Evolutionary conservation across 2,888 invertebrate genomes (phyloP).

Genomic region (Caenorhabditis virilis): DNA sequence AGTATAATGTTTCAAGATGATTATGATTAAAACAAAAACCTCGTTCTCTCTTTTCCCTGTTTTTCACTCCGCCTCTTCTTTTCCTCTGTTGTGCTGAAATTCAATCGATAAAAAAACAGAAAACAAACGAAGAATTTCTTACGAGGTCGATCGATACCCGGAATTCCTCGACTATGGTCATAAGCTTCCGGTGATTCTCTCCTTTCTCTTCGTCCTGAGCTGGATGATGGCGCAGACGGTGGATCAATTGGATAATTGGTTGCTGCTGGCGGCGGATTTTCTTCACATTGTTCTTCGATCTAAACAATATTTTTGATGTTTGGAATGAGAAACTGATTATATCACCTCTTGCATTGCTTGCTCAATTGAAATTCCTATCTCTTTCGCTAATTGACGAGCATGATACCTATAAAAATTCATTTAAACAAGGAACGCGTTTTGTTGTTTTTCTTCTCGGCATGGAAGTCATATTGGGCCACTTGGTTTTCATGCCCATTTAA

Average conservation of each 20-base stretch:
- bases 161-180: slow-evolving; percentile 27
- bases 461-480: too few species aligned
- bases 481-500: too few species aligned
- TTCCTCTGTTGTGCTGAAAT: background rate
- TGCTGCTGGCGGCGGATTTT: background rate
- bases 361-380: slow-evolving; percentile 16
- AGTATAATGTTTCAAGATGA: background rate
- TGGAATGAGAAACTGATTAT: background rate
- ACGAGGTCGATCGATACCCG: slow-evolving; percentile 21
- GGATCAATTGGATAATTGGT: too few species aligned
- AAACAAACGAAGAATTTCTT: background rate
- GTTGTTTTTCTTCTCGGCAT: too few species aligned
- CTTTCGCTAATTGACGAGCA: slow-evolving; percentile 18
- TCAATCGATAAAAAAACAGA: background rate
- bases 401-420: slow-evolving; percentile 9
- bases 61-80: slow-evolving; percentile 19
- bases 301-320: background rate
- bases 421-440: too few species aligned
- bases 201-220: too few species aligned
- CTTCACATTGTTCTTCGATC: slow-evolving; percentile 23
- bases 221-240: too few species aligned
- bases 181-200: too few species aligned
- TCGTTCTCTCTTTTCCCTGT: slow-evolving; percentile 9
- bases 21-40: slow-evolving; percentile 7
- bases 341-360: slow-evolving; percentile 16